Evolutionary conservation across 2,113 vertebrate species (phyloP).

Genomic region (sheep (Ovis aries)): DNA sequence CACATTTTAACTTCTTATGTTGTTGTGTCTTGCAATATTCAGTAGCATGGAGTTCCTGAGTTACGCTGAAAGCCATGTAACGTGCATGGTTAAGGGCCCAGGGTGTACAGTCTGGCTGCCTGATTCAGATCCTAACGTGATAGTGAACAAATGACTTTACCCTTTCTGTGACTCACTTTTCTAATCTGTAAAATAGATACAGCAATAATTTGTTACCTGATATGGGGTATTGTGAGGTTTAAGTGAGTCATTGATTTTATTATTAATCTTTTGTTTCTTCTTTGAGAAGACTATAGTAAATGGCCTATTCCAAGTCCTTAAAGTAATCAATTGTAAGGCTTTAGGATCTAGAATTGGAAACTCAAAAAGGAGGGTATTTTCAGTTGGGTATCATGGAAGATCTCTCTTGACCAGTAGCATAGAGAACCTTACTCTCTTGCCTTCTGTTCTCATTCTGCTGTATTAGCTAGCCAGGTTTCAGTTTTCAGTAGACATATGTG

Average conservation of each 20-base stretch:
- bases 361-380: neutral
- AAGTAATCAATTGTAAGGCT: neutral
- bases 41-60: neutral
- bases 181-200: neutral
- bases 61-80: neutral
- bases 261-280: neutral
- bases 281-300: neutral
- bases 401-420: neutral
- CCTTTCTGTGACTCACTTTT: neutral
- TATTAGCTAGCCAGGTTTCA: neutral
- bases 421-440: neutral
- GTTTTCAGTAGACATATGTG: neutral
- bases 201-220: neutral
- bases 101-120: neutral
- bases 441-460: neutral
- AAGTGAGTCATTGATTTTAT: neutral
- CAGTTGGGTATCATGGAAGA: neutral
- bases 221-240: neutral
- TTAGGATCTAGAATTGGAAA: neutral
- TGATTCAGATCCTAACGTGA: neutral
- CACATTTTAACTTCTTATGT: neutral
- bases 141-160: neutral
- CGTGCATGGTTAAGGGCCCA: neutral
- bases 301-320: neutral
- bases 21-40: neutral